phyloP scores from a whole-genome alignment of 2,797 vertebrate species.

The Brotula barbata region DNA sequence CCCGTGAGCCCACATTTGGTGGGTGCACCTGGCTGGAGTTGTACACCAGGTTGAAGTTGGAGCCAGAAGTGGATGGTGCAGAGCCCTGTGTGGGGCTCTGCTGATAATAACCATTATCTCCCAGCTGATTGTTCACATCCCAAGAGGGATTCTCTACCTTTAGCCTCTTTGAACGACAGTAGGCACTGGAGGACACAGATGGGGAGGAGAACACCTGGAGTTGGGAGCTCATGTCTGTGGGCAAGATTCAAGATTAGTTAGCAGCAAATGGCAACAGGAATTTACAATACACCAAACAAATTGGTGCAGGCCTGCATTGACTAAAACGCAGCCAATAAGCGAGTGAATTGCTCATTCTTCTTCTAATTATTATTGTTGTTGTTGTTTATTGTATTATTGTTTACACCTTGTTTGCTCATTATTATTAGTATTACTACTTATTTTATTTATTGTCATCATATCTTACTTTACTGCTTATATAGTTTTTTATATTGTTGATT shows the following conservation, averaged over 20 bases:
- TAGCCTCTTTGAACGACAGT: conserved; percentile 94
- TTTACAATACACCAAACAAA: no score
- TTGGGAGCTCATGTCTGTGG: conserved; percentile 94
- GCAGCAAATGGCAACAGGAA: no score
- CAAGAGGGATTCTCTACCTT: conserved; percentile 94
- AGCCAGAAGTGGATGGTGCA: conserved; percentile 84
- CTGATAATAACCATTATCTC: conserved; percentile 86
- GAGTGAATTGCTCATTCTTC: no score
- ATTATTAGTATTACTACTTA: no score
- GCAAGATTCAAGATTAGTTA: background rate
- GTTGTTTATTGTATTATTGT: no score
- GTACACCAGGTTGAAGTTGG: conserved; percentile 85
- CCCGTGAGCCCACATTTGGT: conserved; percentile 76
- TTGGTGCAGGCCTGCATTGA: no score
- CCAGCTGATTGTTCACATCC: conserved; percentile 90
- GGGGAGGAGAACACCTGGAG: conserved; percentile 96
- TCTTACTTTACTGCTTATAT: no score
- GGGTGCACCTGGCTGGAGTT: conserved; percentile 77
- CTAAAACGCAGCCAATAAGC: no score
- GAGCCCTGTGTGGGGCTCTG: conserved; percentile 81
- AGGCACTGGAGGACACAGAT: conserved; percentile 96
- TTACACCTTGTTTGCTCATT: no score
- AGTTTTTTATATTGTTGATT: no score
- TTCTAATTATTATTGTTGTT: no score
- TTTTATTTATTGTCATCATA: no score